Percentiles rank a stretch among this genome's conserved stretches.
These are phyloP conservation scores for Heloderma charlesbogerti DNA, from an alignment of 2,113 vertebrate genomes.

Conservation along the genomic window DNA sequence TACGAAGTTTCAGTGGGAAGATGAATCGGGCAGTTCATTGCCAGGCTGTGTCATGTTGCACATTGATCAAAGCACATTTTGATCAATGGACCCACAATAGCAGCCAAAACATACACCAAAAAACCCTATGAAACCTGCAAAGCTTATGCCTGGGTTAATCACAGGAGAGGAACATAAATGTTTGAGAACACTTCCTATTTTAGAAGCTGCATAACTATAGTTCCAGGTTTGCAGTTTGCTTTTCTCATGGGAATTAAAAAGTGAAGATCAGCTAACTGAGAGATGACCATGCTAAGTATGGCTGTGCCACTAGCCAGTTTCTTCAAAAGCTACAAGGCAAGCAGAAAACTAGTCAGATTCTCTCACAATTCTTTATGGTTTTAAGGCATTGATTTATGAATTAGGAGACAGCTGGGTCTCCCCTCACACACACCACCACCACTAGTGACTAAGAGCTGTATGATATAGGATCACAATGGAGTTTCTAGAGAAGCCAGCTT, in stretches of 20 bases:
- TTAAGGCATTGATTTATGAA: not conserved
- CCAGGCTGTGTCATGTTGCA: not conserved
- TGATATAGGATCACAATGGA: not conserved
- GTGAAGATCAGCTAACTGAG: not conserved
- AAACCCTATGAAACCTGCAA: not conserved
- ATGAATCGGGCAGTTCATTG: not conserved
- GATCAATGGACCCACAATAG: not conserved
- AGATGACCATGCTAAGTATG: not conserved
- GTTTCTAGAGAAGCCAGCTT: not conserved
- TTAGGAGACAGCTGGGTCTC: not conserved
- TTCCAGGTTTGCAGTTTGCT: not conserved
- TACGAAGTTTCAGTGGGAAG: not conserved
- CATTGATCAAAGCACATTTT: not conserved
- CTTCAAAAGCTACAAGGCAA: not conserved
- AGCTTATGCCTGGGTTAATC: not conserved
- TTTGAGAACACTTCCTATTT: constrained; percentile 9
- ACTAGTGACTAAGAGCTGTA: not conserved
- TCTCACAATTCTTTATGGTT: not conserved
- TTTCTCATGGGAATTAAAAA: not conserved
- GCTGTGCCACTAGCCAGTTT: not conserved
- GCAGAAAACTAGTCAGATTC: not conserved
- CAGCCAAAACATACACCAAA: not conserved
- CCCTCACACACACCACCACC: not conserved
- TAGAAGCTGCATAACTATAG: not conserved
- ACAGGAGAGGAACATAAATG: not conserved